phyloP scores from a whole-genome alignment of 2,797 vertebrate species.

The Crenichthys baileyi region DNA sequence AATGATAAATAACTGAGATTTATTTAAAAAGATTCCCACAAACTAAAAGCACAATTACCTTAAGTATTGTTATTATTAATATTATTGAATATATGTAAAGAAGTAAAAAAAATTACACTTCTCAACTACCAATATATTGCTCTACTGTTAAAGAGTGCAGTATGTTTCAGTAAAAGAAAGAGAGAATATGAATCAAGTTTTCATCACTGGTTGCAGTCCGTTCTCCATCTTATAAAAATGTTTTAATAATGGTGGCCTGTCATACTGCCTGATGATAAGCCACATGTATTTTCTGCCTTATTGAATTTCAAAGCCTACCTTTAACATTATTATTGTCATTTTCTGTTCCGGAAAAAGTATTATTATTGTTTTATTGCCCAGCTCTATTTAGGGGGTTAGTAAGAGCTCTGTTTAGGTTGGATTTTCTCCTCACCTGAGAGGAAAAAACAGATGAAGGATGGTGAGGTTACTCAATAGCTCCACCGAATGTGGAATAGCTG shows the following conservation, averaged over 20 bases:
- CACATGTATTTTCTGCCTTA: neutral
- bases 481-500: slow-evolving; percentile 73
- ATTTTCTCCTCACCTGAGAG: slow-evolving; percentile 65
- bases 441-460: slow-evolving; percentile 56
- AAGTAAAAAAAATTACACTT: neutral
- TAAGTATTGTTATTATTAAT: too few species aligned
- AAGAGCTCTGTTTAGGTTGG: slow-evolving; percentile 42
- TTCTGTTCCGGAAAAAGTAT: neutral
- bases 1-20: too few species aligned
- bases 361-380: neutral
- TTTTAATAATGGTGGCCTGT: neutral
- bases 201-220: too few species aligned
- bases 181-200: too few species aligned
- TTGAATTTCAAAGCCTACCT: neutral
- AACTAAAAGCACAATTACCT: too few species aligned
- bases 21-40: too few species aligned
- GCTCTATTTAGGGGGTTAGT: neutral
- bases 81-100: too few species aligned
- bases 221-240: too few species aligned
- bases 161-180: too few species aligned
- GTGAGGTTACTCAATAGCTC: slow-evolving; percentile 64
- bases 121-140: neutral
- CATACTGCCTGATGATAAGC: too few species aligned
- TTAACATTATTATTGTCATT: neutral
- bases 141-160: too few species aligned